Evolutionary conservation across 2,113 vertebrate genomes (phyloP), one percentile per base, ranked within the genome.

Genomic region (Hepsetus odoe): DNA sequence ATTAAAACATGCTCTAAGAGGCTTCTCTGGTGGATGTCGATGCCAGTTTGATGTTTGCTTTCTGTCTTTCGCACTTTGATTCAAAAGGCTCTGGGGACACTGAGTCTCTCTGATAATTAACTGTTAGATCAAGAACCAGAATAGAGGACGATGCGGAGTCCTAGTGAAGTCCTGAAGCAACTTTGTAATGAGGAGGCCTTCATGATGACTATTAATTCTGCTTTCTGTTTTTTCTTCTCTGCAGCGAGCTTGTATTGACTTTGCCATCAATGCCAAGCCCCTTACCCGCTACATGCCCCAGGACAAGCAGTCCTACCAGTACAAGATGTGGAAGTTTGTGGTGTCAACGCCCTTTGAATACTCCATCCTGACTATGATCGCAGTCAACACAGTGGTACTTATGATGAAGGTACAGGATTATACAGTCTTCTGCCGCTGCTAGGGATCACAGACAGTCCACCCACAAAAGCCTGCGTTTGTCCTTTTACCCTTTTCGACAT

Each of bases 271-370:
- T 46, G 97, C 98, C 90, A 98, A 92, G 81, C 98, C 98, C 0
- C 93, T 99, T 83, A 99, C 97, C 0, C 94, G 97, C 58, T 96
- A 98, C 92, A 99, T 99, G 98, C 98, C 98, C 3, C 93, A 94
- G 85, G 95, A 97, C 92, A 97, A 95, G 87, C 93, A 96, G 80
- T 97, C 98, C 0, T 98, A 94, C 88, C 98, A 99, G 92, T 99
- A 99, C 91, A 98, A 94, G 94, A 97, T 98, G 87, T 99, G 98
- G 98, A 95, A 95, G 24, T 97, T 99, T 18, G 98, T 99, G 88
- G 98, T 99, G 79, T 99, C 98, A 0, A 95, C 96, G 0, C 96
- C 97, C 28, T 99, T 99, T 1, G 98, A 99, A 82, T 99, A 99
- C 81, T 96, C 96, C 88, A 99, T 99, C 87, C 97, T 99, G 95